Conservation (phyloP, 2,888 invertebrate genomes). For the Caenorhabditis drosophilae region DNA sequence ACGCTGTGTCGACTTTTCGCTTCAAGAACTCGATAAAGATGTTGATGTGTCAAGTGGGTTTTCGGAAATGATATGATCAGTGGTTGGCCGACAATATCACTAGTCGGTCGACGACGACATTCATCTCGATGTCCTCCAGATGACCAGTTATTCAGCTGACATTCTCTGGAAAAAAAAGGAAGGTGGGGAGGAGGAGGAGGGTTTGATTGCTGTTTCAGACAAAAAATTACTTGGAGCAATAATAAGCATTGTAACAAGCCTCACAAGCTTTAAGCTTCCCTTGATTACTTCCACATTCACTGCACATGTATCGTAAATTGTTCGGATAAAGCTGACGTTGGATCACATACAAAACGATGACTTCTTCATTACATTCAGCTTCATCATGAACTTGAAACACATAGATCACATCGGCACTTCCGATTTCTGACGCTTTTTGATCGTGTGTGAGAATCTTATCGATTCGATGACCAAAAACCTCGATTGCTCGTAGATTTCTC, state of each 20-base stretch:
- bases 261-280: slow-evolving; percentile 68
- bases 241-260: slow-evolving; percentile 72
- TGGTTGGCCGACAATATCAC: slow-evolving; percentile 70
- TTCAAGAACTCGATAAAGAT: slow-evolving; percentile 70
- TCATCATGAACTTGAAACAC: slow-evolving; percentile 70
- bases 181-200: neutral
- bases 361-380: slow-evolving; percentile 69
- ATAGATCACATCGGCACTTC: slow-evolving; percentile 66
- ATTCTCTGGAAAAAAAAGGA: slow-evolving; percentile 63
- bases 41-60: slow-evolving; percentile 71
- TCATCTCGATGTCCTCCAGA: slow-evolving; percentile 55
- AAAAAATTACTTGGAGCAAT: slow-evolving; percentile 71
- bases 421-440: slow-evolving; percentile 52
- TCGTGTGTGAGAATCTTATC: slow-evolving; percentile 42
- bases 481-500: slow-evolving; percentile 41
- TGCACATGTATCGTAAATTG: slow-evolving; percentile 42
- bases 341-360: slow-evolving; percentile 69
- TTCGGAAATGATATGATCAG: slow-evolving; percentile 72
- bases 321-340: slow-evolving; percentile 65
- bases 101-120: slow-evolving; percentile 35
- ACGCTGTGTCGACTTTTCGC: slow-evolving; percentile 71
- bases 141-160: slow-evolving; percentile 71
- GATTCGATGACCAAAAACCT: slow-evolving; percentile 47
- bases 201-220: neutral
- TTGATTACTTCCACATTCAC: slow-evolving; percentile 63